These are phyloP conservation scores for Pteronotus mesoamericanus DNA, from an alignment of 2,797 vertebrate genomes.

Conservation along the genomic window DNA sequence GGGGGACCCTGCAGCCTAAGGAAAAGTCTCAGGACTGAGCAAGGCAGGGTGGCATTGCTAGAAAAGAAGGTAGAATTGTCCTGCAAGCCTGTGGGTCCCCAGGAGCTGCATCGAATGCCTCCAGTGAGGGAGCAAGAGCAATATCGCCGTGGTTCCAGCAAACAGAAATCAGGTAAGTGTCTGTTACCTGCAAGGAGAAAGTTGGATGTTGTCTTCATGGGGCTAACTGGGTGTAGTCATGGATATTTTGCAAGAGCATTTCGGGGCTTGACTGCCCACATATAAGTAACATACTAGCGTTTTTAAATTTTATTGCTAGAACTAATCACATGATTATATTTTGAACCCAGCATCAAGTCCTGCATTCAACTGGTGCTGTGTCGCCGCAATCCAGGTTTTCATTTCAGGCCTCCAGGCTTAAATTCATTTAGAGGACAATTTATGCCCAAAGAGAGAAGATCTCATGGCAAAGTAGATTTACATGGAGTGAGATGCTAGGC, in stretches of 20 bases:
- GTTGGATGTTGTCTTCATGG: background rate
- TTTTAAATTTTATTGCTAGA: background rate
- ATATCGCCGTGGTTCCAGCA: background rate
- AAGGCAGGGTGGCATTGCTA: background rate
- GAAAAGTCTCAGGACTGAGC: background rate
- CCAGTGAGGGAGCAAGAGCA: background rate
- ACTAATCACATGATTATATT: background rate
- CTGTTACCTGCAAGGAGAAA: background rate
- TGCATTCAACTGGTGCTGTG: background rate
- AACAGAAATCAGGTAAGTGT: background rate
- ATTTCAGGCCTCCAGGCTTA: background rate
- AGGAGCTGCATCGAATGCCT: background rate
- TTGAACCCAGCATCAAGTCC: background rate
- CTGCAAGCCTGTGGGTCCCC: background rate
- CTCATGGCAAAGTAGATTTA: background rate
- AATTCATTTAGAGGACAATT: background rate
- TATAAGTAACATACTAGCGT: background rate
- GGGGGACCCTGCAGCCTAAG: background rate
- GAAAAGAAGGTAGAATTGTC: background rate
- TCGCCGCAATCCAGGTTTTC: background rate
- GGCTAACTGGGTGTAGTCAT: background rate
- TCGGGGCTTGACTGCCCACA: background rate
- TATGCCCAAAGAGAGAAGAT: background rate
- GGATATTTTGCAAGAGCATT: background rate
- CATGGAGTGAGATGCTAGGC: background rate